These are phyloP conservation scores for Eonycteris spelaea DNA, from an alignment of 2,113 vertebrate genomes.

Conservation along the genomic window DNA sequence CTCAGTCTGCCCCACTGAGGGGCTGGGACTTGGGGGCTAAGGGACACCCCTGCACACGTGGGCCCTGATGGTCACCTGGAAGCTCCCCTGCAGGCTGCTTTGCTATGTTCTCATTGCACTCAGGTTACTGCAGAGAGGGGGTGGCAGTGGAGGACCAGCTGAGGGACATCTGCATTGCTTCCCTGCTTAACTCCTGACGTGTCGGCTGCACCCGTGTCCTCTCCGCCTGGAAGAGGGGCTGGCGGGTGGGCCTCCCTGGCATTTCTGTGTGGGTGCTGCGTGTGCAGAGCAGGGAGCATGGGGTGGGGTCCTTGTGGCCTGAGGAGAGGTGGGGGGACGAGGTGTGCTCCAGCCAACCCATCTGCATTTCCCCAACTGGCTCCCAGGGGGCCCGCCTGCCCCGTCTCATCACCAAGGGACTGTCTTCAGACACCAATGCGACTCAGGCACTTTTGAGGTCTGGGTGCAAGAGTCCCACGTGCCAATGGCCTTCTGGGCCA, in stretches of 20 bases:
- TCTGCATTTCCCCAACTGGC: neutral
- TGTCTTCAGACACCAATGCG: fast-evolving
- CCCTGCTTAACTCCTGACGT: neutral
- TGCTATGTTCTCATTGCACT: neutral
- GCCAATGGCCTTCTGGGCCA: neutral
- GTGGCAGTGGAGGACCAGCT: neutral
- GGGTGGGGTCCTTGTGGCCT: neutral
- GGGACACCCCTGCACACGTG: fast-evolving
- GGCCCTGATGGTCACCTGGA: fast-evolving
- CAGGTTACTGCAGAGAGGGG: neutral
- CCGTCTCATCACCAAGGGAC: fast-evolving
- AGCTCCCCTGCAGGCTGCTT: neutral
- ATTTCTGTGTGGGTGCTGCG: neutral
- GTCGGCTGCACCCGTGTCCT: fast-evolving
- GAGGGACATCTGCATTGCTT: fast-evolving
- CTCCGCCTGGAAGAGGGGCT: fast-evolving
- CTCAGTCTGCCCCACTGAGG: neutral
- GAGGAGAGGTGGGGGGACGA: fast-evolving
- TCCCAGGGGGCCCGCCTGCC: neutral
- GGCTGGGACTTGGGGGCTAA: neutral
- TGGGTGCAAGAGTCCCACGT: fast-evolving
- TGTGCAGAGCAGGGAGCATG: too few relatives aligned
- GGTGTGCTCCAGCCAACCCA: too few relatives aligned
- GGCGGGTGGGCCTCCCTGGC: fast-evolving
- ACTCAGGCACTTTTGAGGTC: neutral